Conservation (phyloP, 2,888 invertebrate species). For the Drosophila fulvimacula region DNA sequence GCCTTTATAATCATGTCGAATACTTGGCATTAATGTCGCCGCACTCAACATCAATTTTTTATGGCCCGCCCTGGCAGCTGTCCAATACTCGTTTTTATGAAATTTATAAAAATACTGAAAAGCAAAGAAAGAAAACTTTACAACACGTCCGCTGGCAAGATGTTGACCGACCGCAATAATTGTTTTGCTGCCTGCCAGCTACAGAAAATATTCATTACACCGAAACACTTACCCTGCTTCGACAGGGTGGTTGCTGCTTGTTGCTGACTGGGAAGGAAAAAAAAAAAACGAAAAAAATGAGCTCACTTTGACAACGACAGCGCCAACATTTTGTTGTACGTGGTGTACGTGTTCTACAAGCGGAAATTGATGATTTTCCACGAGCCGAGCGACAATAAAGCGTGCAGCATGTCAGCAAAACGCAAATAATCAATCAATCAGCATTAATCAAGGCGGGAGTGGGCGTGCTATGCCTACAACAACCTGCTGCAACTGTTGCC, state of each 20-base stretch:
- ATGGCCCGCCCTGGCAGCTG: slow-evolving; percentile 56
- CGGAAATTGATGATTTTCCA: slow-evolving; percentile 80
- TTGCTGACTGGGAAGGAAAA: slow-evolving; percentile 21
- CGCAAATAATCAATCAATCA: slow-evolving; percentile 82
- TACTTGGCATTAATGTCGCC: slow-evolving; percentile 66
- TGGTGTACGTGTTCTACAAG: slow-evolving; percentile 75
- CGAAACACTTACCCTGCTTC: slow-evolving; percentile 15
- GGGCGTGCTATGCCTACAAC: slow-evolving; percentile 28
- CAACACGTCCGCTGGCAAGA: slow-evolving; percentile 53
- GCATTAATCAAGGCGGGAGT: slow-evolving; percentile 73
- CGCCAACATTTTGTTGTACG: slow-evolving; percentile 56
- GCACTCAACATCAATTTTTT: slow-evolving; percentile 57
- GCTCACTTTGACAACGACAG: slow-evolving; percentile 54
- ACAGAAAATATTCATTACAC: slow-evolving; percentile 69
- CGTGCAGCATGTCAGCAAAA: slow-evolving; percentile 76
- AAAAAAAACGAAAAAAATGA: slow-evolving; percentile 46
- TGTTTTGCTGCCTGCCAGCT: slow-evolving; percentile 44
- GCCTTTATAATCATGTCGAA: slow-evolving; percentile 64
- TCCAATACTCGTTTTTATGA: slow-evolving; percentile 51
- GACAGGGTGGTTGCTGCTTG: slow-evolving; percentile 26
- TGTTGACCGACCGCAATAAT: slow-evolving; percentile 69
- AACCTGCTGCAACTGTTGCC: slow-evolving; percentile 55
- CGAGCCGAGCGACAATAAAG: slow-evolving; percentile 74
- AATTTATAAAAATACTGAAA: slow-evolving; percentile 8
- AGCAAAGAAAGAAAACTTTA: slow-evolving; percentile 44